These are phyloP conservation scores for Platerodrilus igneus DNA, from an alignment of 2,888 invertebrate species.

Conservation along the genomic window DNA sequence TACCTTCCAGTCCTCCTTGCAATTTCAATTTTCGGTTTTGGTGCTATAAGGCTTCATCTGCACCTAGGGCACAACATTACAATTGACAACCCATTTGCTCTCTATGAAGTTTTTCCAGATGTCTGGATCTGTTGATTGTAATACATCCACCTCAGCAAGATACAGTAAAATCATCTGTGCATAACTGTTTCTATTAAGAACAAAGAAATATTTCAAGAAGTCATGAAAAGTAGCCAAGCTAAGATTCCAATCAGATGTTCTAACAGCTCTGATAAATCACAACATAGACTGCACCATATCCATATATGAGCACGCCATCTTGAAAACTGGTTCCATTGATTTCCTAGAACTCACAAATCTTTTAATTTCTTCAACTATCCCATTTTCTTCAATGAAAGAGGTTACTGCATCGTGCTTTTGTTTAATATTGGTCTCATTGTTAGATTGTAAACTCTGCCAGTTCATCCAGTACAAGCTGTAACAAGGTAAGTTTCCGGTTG, in stretches of 20 bases:
- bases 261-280: constrained; percentile 4
- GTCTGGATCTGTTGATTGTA: constrained; percentile 7
- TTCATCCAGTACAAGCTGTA: constrained; percentile 4
- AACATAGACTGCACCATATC: constrained; percentile 5
- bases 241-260: too few species aligned
- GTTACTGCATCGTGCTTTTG: constrained; percentile 3
- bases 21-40: constrained; percentile 6
- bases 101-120: constrained; percentile 5
- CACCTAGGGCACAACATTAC: constrained; percentile 7
- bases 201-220: constrained; percentile 3
- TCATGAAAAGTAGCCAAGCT: constrained; percentile 1
- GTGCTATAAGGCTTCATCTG: constrained; percentile 5
- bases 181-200: constrained; percentile 3
- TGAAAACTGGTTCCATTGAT: too few species aligned
- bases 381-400: constrained; percentile 4
- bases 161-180: constrained; percentile 2
- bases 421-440: constrained; percentile 4
- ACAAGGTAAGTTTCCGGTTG: constrained; percentile 5
- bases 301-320: too few species aligned
- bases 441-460: constrained; percentile 1
- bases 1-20: constrained; percentile 4
- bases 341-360: too few species aligned
- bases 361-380: too few species aligned
- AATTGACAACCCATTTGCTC: constrained; percentile 7
- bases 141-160: constrained; percentile 5